A percentile compares a stretch with the other conserved stretches of the same genome.
Conservation (phyloP, 2,797 vertebrate genomes). For the Botia almorhae region DNA sequence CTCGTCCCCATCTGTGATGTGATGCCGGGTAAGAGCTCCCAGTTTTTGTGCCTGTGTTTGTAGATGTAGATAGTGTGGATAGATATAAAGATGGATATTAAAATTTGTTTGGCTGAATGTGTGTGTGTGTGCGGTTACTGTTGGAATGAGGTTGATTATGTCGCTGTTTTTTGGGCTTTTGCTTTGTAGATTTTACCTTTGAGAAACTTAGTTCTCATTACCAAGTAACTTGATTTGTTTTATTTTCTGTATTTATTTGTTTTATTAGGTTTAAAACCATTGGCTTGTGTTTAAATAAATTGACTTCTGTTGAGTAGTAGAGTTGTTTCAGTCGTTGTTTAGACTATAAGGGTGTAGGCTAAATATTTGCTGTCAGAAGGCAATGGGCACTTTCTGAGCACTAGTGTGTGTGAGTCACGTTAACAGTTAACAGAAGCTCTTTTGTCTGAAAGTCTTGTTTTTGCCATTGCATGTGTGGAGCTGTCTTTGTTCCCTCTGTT, state of each 20-base stretch:
- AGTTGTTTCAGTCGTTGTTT: not conserved
- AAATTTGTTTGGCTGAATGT: not conserved
- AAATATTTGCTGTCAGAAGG: slow-evolving; percentile 52
- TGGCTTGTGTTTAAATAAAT: not conserved
- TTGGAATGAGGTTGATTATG: not conserved
- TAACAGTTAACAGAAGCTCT: slow-evolving; percentile 73
- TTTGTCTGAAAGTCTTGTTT: slow-evolving; percentile 79
- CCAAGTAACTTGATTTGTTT: no score
- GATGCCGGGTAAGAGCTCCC: slow-evolving; percentile 88
- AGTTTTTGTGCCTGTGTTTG: not conserved
- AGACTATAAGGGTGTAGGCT: slow-evolving; percentile 49
- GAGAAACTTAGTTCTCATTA: not conserved
- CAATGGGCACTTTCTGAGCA: slow-evolving; percentile 62
- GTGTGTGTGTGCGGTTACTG: not conserved
- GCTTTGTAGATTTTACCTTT: no score
- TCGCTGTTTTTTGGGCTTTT: not conserved
- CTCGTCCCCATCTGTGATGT: slow-evolving; percentile 96
- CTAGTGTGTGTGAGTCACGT: slow-evolving; percentile 43
- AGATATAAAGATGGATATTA: not conserved
- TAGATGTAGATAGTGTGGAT: not conserved
- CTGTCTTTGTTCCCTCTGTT: slow-evolving; percentile 70
- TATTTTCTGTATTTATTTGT: not conserved
- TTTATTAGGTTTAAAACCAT: not conserved
- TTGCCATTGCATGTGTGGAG: slow-evolving; percentile 73
- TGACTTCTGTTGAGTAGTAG: not conserved